Base-by-base conservation (phyloP, 2,888 invertebrate species). In the Pseudococcus longispinus region DNA sequence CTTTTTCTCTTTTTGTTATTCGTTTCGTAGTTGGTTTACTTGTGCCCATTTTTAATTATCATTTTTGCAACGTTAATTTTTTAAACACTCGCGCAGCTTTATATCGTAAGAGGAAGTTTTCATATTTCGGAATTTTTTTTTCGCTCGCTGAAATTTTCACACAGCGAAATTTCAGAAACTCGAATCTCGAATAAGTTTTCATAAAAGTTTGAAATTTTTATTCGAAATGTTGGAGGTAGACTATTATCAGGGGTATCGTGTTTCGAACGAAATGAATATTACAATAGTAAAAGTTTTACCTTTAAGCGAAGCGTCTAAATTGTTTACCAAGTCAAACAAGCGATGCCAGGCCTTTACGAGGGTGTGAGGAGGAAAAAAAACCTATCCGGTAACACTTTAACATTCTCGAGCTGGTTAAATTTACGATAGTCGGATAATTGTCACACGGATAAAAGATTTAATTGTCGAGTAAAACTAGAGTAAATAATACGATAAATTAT, bases 1-100 rank as follows among this genome's bases (percentile, higher is more conserved):
- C 29, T 80, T 80, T 80, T 80, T 80, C 77, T 29, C 18, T 80
- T 80, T 80, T 80, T 42, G 37, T 37, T 80, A 80, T 80, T 80
- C 77, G 77, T 80, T 80, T 42, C 77, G 77, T 80, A n/a, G 77
- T 42, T 80, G 42, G 42, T 80, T 80, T 42, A 37, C n/a, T 80
- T 29, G n/a, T 42, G 42, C 77, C 77, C 42, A 42, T n/a, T 80
- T 80, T 80, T 80, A 80, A 80, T 80, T 80, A 80, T 80, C 77
- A 80, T 80, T 80, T 80, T 80, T 37, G 77, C 77, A 42, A 80
- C 77, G 77, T 80, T 80, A 80, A 80, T 80, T 80, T 42, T 80
- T 80, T 42, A 37, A 80, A 80, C 77, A 80, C 37, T 42, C 37
- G 77, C 6, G 77, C 2, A 80, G 23, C 77, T 80, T 42, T 42